Base-by-base conservation (phyloP, 1,140 invertebrate genomes). In the Atta texana region DNA sequence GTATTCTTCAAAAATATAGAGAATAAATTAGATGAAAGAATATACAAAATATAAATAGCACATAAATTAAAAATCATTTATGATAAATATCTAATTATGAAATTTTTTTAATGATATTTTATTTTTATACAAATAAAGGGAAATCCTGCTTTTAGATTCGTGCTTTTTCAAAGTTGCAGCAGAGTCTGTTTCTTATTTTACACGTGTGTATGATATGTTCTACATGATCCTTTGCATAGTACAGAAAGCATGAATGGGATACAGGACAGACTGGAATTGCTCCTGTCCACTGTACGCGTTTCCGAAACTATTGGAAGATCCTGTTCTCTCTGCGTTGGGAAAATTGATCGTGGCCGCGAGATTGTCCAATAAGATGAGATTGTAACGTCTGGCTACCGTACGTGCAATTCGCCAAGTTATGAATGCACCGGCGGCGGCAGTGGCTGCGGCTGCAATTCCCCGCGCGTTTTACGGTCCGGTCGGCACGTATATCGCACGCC, bases 351-450 rank as follows among this genome's bases (percentile, higher is more conserved):
- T 64, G 89, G 75, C 77, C 82, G 49, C 82, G 53, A 80, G 72
- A 86, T 89, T 78, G 87, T 71, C 53, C 87, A 69, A 64, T 78
- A 90, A 90, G 89, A 90, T 88, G 76, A 90, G 86, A 81, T 90
- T 86, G 89, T 71, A 86, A 90, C 69, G 69, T 81, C 59, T 24
- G 72, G 80, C 71, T 64, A 87, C 72, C 77, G 69, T 71, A 81
- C 24, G 61, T 66, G 86, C 86, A 86, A 88, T 88, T 90, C 86
- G n/a, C n/a, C 24, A 24, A 59, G 89, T 76, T 69, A 85, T 49
- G 55, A 76, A 69, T 81, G 75, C 59, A 80, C 34, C 61, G 31
- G 53, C 39, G 31, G 53, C 39, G 24, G 31, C 31, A 24, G 44
- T 31, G 61, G 44, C 76, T 34, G 12, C 16, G 61, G 78, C 87